phyloP scores from a whole-genome alignment of 1,140 invertebrate species.

The Euura lappo region DNA sequence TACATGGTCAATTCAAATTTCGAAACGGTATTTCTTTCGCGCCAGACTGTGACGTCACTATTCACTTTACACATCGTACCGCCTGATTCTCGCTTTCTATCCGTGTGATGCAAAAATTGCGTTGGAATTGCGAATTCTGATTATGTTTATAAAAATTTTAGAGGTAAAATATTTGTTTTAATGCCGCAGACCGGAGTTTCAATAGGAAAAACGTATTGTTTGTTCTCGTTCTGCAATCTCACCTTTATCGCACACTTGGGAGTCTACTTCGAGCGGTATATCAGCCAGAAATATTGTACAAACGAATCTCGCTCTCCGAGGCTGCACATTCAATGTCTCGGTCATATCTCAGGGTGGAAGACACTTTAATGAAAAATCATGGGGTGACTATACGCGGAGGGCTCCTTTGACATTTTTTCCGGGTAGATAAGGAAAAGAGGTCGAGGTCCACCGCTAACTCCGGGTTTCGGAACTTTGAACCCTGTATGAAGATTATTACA shows the following conservation, averaged over 20 bases:
- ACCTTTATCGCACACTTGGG: background rate
- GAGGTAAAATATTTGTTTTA: too few relatives aligned
- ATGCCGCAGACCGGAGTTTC: too few relatives aligned
- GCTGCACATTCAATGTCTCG: slow-evolving; percentile 6
- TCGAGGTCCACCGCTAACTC: slow-evolving; percentile 6
- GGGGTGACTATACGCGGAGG: background rate
- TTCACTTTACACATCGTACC: too few relatives aligned
- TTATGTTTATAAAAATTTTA: too few relatives aligned
- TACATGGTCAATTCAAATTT: too few relatives aligned
- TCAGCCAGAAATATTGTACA: background rate
- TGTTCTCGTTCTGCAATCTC: background rate
- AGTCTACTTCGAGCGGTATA: background rate
- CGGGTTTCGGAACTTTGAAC: background rate
- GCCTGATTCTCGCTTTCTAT: too few relatives aligned
- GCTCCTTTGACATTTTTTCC: background rate
- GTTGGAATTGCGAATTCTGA: too few relatives aligned
- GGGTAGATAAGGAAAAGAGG: slow-evolving; percentile 9
- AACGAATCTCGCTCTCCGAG: background rate
- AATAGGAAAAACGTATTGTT: too few relatives aligned
- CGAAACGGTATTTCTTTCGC: too few relatives aligned
- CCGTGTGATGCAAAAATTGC: too few relatives aligned
- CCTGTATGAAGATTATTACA: background rate
- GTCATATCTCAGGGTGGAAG: background rate
- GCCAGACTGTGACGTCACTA: too few relatives aligned
- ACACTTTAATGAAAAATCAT: slow-evolving; percentile 7